A percentile compares a stretch with the other conserved stretches of the same genome.
phyloP scores from a whole-genome alignment of 2,113 vertebrate genomes.

The Dendrocopos noguchii region DNA sequence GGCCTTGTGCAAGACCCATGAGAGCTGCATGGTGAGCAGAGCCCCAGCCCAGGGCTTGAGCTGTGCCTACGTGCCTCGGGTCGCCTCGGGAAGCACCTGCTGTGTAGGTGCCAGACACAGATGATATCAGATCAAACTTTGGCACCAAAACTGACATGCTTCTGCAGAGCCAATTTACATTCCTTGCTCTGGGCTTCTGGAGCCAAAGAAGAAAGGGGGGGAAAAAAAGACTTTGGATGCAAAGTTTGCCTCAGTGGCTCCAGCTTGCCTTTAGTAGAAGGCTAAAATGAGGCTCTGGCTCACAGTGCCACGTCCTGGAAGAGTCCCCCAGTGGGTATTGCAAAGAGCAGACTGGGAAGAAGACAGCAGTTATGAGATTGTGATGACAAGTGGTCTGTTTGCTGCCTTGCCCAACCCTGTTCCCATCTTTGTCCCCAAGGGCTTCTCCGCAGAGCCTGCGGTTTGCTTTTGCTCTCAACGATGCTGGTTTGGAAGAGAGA shows the following conservation, averaged over 20 bases:
- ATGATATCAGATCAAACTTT: slow-evolving; percentile 13
- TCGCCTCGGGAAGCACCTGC: slow-evolving; percentile 40
- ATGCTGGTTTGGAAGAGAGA: not conserved
- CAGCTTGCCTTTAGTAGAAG: not conserved
- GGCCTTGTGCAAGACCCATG: not conserved
- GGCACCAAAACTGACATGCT: not conserved
- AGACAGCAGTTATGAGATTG: slow-evolving; percentile 45
- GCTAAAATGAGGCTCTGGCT: not conserved
- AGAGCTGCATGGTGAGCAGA: not conserved
- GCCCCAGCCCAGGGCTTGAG: not conserved
- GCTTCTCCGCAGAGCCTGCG: slow-evolving; percentile 2
- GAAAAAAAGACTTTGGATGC: not conserved
- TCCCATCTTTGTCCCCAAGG: slow-evolving; percentile 46
- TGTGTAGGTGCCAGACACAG: slow-evolving; percentile 49
- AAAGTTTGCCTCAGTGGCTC: slow-evolving; percentile 32
- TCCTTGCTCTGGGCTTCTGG: slow-evolving; percentile 30
- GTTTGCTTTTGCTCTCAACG: not conserved
- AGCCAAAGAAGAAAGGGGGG: not conserved
- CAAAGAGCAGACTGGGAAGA: slow-evolving; percentile 8
- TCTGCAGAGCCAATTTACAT: slow-evolving; percentile 41
- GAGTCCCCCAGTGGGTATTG: slow-evolving; percentile 16
- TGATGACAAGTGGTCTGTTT: slow-evolving; percentile 51
- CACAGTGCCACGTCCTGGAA: not conserved
- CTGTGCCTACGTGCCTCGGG: not conserved
- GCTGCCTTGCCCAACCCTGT: slow-evolving; percentile 29